A percentile compares a stretch with the other conserved stretches of the same genome.
Evolutionary conservation across 2,888 invertebrate species (phyloP).

Genomic region (Polydrusus pterygomalis): DNA sequence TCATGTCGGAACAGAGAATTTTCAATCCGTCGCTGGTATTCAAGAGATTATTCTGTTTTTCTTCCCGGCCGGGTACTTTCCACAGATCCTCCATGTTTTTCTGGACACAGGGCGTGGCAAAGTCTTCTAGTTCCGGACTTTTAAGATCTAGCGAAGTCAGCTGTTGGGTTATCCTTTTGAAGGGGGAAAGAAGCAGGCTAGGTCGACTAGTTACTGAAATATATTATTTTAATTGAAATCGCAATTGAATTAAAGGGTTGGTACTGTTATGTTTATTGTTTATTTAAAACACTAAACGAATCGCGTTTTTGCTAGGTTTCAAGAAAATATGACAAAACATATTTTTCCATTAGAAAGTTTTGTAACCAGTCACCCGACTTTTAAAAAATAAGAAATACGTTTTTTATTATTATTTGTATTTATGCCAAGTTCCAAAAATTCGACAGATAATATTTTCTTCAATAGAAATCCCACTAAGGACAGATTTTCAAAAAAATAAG

Average conservation of each 20-base stretch:
- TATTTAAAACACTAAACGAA: too few relatives aligned
- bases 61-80: slow-evolving; percentile 68
- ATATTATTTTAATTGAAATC: neutral
- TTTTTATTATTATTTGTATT: too few relatives aligned
- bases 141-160: slow-evolving; percentile 81
- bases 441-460: too few relatives aligned
- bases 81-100: slow-evolving; percentile 79
- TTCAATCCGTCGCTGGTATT: slow-evolving; percentile 69
- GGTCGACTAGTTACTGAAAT: slow-evolving; percentile 60
- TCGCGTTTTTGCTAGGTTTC: too few relatives aligned
- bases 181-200: slow-evolving; percentile 77
- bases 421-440: too few relatives aligned
- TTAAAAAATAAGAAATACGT: too few relatives aligned
- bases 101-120: slow-evolving; percentile 80
- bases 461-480: too few relatives aligned
- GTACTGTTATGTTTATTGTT: too few relatives aligned
- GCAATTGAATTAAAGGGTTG: neutral
- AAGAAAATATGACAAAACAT: too few relatives aligned
- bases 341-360: too few relatives aligned
- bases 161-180: slow-evolving; percentile 86
- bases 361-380: too few relatives aligned
- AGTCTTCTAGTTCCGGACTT: slow-evolving; percentile 83
- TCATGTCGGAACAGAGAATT: slow-evolving; percentile 67
- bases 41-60: slow-evolving; percentile 63
- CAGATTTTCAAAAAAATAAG: too few relatives aligned